These are phyloP conservation scores for Tenthredo notha DNA, from an alignment of 2,888 invertebrate species.

Conservation along the genomic window DNA sequence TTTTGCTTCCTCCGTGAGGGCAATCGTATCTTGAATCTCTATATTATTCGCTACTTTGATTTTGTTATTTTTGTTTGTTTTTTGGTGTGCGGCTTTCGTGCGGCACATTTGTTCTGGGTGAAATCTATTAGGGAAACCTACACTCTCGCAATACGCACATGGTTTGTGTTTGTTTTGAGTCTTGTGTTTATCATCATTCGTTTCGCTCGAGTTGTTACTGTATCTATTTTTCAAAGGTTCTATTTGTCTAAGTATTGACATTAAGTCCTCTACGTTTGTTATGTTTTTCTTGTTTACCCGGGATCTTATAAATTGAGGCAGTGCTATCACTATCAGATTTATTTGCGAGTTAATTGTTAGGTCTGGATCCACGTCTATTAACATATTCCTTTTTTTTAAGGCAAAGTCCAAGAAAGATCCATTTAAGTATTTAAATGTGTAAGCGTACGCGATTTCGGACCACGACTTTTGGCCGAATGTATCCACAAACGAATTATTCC, in stretches of 20 bases:
- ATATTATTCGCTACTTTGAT: slow-evolving; percentile 39
- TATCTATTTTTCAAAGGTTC: neutral
- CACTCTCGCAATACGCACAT: neutral
- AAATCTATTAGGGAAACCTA: slow-evolving; percentile 54
- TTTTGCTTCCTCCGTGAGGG: slow-evolving; percentile 55
- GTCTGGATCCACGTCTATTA: slow-evolving; percentile 32
- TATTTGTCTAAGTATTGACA: neutral
- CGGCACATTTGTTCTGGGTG: slow-evolving; percentile 54
- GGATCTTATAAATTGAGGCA: slow-evolving; percentile 26
- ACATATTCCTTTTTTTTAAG: slow-evolving; percentile 47
- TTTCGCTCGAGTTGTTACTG: neutral
- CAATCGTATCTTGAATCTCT: neutral
- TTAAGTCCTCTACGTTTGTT: slow-evolving; percentile 26
- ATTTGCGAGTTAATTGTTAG: slow-evolving; percentile 28
- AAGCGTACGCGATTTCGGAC: slow-evolving; percentile 52
- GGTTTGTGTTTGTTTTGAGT: neutral
- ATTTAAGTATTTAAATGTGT: slow-evolving; percentile 42
- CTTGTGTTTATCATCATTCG: neutral
- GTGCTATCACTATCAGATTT: slow-evolving; percentile 33
- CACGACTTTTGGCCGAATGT: slow-evolving; percentile 30
- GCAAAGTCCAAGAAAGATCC: slow-evolving; percentile 49
- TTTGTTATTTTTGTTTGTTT: slow-evolving; percentile 41
- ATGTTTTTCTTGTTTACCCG: slow-evolving; percentile 35
- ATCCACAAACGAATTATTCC: slow-evolving; percentile 36
- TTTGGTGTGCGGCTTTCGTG: slow-evolving; percentile 28